phyloP scores from a whole-genome alignment of 2,888 invertebrate species.

The Trachelus iudaicus region DNA sequence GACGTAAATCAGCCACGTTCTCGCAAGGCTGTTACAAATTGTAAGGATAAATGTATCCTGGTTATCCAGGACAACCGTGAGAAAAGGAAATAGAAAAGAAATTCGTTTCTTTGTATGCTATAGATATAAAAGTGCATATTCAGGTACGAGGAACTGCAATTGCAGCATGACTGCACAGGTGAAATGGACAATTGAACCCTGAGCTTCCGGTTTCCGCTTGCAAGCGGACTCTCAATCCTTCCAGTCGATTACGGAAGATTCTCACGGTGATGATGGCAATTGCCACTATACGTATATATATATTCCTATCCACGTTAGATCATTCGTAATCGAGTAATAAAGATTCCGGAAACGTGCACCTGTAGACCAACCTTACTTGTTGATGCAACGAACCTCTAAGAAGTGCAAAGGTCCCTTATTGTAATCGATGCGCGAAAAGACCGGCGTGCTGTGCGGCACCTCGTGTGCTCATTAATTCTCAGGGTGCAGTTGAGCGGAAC shows the following conservation, averaged over 20 bases:
- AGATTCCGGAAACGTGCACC: not conserved
- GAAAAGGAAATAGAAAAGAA: not conserved
- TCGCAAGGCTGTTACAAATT: not conserved
- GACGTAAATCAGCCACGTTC: not conserved
- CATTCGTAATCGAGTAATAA: not conserved
- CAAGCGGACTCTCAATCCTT: not conserved
- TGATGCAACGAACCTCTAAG: not conserved
- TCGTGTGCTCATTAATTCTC: slow-evolving; percentile 49
- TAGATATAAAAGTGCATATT: not conserved
- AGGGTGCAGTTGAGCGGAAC: slow-evolving; percentile 50
- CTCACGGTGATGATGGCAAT: not conserved
- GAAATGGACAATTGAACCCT: not conserved
- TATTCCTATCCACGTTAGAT: not conserved
- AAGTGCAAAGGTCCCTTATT: slow-evolving; percentile 22
- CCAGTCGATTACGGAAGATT: not conserved
- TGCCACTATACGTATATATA: not conserved
- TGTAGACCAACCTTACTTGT: not conserved
- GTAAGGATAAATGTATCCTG: not conserved
- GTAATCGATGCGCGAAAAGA: slow-evolving; percentile 10
- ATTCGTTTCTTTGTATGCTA: not conserved
- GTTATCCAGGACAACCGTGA: not conserved
- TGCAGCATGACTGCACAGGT: not conserved
- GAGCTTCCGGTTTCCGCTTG: not conserved
- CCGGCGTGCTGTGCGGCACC: not conserved
- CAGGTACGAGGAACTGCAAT: not conserved